Percentiles rank a stretch among this genome's conserved stretches.
phyloP scores from a whole-genome alignment of 2,113 vertebrate genomes.

The Vombatus ursinus region DNA sequence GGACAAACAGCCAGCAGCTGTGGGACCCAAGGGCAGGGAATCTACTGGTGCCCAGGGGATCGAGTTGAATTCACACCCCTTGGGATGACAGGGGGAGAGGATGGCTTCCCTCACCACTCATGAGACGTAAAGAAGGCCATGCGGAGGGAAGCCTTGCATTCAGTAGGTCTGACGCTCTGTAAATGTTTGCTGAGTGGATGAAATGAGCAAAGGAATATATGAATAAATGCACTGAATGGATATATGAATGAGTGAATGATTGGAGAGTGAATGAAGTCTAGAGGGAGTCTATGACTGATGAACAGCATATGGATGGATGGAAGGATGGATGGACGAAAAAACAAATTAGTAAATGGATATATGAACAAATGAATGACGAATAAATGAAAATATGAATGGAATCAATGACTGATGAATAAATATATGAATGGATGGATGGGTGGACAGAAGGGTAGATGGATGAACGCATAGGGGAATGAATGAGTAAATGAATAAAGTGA shows the following conservation, averaged over 20 bases:
- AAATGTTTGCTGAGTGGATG: not conserved
- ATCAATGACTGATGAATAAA: not conserved
- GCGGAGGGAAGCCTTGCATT: not conserved
- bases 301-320: not conserved
- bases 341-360: not conserved
- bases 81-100: not conserved
- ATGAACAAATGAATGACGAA: no score
- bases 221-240: not conserved
- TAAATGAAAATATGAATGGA: no score
- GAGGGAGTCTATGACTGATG: not conserved
- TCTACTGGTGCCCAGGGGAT: not conserved
- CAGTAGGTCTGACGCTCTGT: not conserved
- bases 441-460: not conserved
- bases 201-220: not conserved
- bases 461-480: no score
- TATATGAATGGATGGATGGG: not conserved
- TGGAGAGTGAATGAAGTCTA: not conserved
- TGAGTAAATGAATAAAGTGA: no score
- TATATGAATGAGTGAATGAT: not conserved
- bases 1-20: not conserved
- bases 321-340: not conserved
- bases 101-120: not conserved
- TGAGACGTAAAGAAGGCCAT: not conserved
- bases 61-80: not conserved
- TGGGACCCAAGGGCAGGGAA: not conserved